Conservation (phyloP, 2,888 invertebrate genomes). For the Lysandra coridon region DNA sequence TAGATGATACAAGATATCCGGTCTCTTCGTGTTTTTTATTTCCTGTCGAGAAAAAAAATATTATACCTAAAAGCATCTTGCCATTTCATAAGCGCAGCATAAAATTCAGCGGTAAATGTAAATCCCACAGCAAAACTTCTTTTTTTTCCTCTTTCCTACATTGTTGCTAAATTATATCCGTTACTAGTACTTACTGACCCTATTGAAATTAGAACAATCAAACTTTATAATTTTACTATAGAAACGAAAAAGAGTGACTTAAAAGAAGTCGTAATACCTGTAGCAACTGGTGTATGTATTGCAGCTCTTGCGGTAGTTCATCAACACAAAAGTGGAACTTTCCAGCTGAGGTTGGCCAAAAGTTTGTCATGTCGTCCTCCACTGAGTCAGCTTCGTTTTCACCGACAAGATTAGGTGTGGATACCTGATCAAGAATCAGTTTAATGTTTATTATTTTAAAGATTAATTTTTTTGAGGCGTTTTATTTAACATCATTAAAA, state of each 20-base stretch:
- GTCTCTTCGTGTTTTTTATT: slow-evolving; percentile 89
- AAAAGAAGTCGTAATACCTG: slow-evolving; percentile 76
- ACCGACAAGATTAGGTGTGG: slow-evolving; percentile 87
- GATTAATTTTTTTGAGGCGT: background rate
- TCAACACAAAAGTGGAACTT: slow-evolving; percentile 95
- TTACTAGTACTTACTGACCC: no score
- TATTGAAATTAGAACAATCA: no score
- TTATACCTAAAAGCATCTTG: background rate
- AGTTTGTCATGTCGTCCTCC: slow-evolving; percentile 89
- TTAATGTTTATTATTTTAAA: background rate
- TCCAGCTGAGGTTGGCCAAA: slow-evolving; percentile 96
- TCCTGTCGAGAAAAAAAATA: slow-evolving; percentile 75
- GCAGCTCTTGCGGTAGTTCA: slow-evolving; percentile 93
- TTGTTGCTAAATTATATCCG: no score
- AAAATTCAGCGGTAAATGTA: no score
- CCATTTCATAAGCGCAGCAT: background rate
- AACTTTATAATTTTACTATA: background rate
- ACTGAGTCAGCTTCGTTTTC: slow-evolving; percentile 87
- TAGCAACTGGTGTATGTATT: slow-evolving; percentile 94
- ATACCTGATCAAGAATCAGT: slow-evolving; percentile 75
- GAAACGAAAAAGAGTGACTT: background rate
- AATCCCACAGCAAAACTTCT: no score
- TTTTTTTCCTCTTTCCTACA: no score
- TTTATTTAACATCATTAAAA: background rate
- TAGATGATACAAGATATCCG: slow-evolving; percentile 96